Conservation (phyloP, 2,888 invertebrate species). For the Allacma fusca region DNA sequence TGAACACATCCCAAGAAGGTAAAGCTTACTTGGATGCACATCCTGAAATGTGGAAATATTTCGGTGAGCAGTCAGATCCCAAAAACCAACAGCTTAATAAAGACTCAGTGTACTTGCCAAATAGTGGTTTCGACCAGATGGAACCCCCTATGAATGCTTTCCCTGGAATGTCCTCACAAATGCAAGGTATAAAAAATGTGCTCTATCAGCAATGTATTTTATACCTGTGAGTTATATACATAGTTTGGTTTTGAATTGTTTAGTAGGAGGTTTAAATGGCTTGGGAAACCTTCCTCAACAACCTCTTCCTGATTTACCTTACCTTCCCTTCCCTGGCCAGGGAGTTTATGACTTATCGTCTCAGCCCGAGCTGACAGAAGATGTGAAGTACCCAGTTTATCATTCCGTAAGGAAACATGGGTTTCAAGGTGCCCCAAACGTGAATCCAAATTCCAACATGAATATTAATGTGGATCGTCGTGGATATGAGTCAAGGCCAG, state of each 20-base stretch:
- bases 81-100: conserved; percentile 27
- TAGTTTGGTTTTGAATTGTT: no score
- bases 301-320: not conserved
- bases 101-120: not conserved
- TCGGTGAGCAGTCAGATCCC: conserved; percentile 51
- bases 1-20: conserved; percentile 67
- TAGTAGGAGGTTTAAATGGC: no score
- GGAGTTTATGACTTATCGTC: conserved; percentile 54
- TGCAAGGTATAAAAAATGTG: not conserved
- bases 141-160: conserved; percentile 29
- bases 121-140: conserved; percentile 34
- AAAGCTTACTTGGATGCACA: conserved; percentile 65
- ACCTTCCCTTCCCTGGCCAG: conserved; percentile 38
- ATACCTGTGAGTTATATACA: no score
- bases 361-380: conserved; percentile 56
- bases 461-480: not conserved
- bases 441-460: not conserved
- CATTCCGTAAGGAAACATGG: conserved; percentile 59
- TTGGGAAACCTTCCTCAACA: not conserved
- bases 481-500: not conserved
- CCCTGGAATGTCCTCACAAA: conserved; percentile 14
- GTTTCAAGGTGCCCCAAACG: not conserved
- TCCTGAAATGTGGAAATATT: conserved; percentile 63
- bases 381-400: conserved; percentile 57
- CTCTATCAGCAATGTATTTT: no score